phyloP scores from a whole-genome alignment of 2,797 vertebrate genomes.

The Syngnathus acus region DNA sequence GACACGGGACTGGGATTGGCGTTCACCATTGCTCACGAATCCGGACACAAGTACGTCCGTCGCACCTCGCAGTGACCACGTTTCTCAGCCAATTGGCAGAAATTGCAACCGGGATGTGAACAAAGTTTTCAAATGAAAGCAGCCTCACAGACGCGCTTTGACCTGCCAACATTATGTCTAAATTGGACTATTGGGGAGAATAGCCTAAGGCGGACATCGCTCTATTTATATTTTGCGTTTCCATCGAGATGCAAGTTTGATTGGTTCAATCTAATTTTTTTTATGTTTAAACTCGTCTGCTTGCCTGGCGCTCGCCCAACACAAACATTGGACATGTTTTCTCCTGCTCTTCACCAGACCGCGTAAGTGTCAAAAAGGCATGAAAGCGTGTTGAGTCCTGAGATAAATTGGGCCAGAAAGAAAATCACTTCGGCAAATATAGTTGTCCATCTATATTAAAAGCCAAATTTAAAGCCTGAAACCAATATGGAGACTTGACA shows the following conservation, averaged over 20 bases:
- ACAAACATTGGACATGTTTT: slow-evolving; percentile 20
- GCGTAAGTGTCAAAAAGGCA: background rate
- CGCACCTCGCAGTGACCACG: background rate
- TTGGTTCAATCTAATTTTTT: background rate
- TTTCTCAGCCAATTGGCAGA: background rate
- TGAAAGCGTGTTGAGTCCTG: background rate
- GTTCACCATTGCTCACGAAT: slow-evolving; percentile 96
- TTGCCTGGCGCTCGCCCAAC: slow-evolving; percentile 23
- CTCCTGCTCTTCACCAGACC: background rate
- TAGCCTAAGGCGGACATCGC: background rate
- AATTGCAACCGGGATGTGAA: background rate
- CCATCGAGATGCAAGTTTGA: slow-evolving; percentile 1
- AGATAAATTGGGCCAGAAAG: background rate
- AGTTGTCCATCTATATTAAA: background rate
- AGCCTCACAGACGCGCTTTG: background rate
- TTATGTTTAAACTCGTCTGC: slow-evolving; percentile 7
- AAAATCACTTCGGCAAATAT: background rate
- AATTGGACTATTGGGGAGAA: background rate
- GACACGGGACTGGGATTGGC: slow-evolving; percentile 94
- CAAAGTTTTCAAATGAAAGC: background rate
- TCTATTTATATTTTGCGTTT: slow-evolving; percentile 2
- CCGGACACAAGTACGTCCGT: slow-evolving; percentile 89
- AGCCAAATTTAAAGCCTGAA: background rate
- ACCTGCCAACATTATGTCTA: background rate
- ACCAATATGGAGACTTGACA: background rate